Evolutionary conservation across 2,797 vertebrate genomes (phyloP).

Genomic region (Sorex maritimensis): DNA sequence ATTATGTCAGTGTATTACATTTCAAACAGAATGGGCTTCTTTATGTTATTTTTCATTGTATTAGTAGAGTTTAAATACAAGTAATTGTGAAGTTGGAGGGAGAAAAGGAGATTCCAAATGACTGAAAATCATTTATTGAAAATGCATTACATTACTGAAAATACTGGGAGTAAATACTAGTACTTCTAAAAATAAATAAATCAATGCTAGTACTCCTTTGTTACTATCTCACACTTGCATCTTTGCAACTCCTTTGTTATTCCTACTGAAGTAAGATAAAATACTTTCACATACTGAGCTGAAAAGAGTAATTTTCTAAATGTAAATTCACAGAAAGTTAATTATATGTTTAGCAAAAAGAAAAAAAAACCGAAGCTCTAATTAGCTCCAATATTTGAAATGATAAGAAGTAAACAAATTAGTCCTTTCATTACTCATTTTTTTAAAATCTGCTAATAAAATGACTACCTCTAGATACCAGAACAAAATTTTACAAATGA

Average conservation of each 20-base stretch:
- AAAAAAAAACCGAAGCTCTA: conserved; percentile 34
- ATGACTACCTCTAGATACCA: background rate
- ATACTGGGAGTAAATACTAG: conserved; percentile 21
- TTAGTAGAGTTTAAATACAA: no score
- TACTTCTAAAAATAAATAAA: conserved; percentile 7
- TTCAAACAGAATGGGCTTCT: no score
- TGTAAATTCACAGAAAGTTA: conserved; percentile 63
- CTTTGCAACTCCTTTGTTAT: no score
- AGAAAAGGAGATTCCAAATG: conserved; percentile 1
- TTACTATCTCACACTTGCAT: no score
- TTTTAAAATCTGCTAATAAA: conserved; percentile 62
- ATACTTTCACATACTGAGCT: conserved; percentile 66
- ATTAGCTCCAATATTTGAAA: conserved; percentile 62
- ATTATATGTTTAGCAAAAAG: conserved; percentile 8
- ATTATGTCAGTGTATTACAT: no score
- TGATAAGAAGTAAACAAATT: conserved; percentile 43
- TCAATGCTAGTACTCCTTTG: no score
- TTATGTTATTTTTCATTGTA: no score
- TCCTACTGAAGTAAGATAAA: background rate
- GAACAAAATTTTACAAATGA: conserved; percentile 42
- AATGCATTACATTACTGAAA: conserved; percentile 25
- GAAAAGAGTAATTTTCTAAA: conserved; percentile 67
- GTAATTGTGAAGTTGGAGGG: no score
- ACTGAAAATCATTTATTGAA: conserved; percentile 23
- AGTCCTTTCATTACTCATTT: conserved; percentile 17